Conservation (phyloP, 2,888 invertebrate genomes). For the Amiota communis region DNA sequence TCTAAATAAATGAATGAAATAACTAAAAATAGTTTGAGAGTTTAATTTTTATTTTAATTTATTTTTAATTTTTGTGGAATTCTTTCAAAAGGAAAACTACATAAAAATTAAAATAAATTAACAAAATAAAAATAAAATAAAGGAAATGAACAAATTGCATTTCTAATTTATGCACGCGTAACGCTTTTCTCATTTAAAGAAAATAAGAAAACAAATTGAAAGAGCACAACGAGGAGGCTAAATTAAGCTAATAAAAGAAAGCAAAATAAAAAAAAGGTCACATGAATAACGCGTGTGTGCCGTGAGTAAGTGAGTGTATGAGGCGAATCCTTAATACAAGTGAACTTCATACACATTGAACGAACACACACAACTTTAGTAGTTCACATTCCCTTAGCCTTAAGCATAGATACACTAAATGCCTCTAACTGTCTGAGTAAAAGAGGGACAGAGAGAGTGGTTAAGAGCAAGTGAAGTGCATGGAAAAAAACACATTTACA, state of each 20-base stretch:
- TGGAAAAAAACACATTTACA: constrained; percentile 8
- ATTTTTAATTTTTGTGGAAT: too few species aligned
- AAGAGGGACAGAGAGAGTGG: neutral
- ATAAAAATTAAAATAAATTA: constrained; percentile 39
- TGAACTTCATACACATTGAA: constrained; percentile 28
- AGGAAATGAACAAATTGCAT: constrained; percentile 18
- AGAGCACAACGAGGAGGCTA: neutral
- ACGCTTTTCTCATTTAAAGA: constrained; percentile 11
- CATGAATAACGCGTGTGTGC: neutral
- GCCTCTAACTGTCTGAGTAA: neutral
- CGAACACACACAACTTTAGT: constrained; percentile 13
- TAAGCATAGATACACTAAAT: neutral
- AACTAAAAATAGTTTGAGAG: too few species aligned
- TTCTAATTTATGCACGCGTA: constrained; percentile 27
- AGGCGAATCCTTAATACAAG: constrained; percentile 17
- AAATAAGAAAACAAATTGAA: neutral
- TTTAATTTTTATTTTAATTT: too few species aligned
- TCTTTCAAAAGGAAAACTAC: neutral
- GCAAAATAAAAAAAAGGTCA: constrained; percentile 5
- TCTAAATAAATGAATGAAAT: neutral
- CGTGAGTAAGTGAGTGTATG: neutral
- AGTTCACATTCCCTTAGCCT: neutral
- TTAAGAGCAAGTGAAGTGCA: neutral
- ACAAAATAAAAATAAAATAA: constrained; percentile 16
- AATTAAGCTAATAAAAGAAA: neutral